Base-by-base conservation (phyloP, 2,113 vertebrate genomes). In the Gobiocypris rarus region DNA sequence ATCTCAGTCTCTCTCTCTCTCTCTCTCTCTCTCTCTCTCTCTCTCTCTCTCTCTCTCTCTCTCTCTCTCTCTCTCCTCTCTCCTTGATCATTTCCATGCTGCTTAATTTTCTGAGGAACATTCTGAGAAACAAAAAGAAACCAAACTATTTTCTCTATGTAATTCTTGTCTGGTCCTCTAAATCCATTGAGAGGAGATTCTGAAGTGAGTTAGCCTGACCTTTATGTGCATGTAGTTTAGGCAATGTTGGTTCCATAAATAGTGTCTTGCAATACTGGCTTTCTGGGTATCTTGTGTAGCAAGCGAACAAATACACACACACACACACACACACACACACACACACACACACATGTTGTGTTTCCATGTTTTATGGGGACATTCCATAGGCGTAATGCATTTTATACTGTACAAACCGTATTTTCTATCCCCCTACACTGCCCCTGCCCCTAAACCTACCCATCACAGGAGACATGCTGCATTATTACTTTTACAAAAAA, bases 161-260 rank as follows among this genome's bases (percentile, higher is more conserved):
- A 38, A 24, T 15, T 58, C 19, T 24, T 34, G 13, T 52, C 73
- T 9, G 10, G 11, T 70, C 5, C 26, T 75, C 34, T 77, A 22
- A 24, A 9, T 77, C 22, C 11, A 8, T 59, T 3, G 11, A 14
- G 52, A 76, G 28, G 28, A 38, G 34, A 38, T 28, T 58, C 31
- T 34, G 4, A 50, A 58, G 54, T 14, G 31, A 38, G 31, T 59
- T 65, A n/a, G n/a, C n/a, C 26, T 50, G 43, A 31, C 59, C 17
- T 80, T 80, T 17, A 31, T 5, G 17, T 80, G 41, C 45, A 59
- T 48, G 59, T 65, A 48, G 71, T 75, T 43, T 50, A 74, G 71
- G 41, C 24, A 74, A 45, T 75, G 71, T 75, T 80, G 24, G 22
- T 80, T 48, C 77, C 41, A 65, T 80, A 31, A 80, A 80, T 31